Conservation (phyloP, 1,140 invertebrate species). For the Frieseomelitta varia region DNA sequence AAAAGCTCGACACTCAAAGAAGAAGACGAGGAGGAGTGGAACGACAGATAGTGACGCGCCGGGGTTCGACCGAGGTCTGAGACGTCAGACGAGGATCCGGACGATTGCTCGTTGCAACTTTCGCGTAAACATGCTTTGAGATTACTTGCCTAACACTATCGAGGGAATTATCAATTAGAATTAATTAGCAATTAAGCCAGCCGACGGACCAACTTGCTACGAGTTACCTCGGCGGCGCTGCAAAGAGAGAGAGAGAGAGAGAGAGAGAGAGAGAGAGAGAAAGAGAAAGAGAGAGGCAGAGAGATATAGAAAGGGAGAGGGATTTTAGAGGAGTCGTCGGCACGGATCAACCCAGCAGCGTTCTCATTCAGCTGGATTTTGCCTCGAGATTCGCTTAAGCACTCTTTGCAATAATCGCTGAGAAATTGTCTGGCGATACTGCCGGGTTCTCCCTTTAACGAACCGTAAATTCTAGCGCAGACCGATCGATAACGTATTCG, state of each 20-base stretch:
- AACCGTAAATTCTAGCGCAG: no score
- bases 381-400: conserved; percentile 26
- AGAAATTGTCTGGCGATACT: conserved; percentile 39
- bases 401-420: conserved; percentile 39
- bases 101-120: conserved; percentile 57
- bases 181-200: conserved; percentile 71
- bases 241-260: conserved; percentile 20
- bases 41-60: not conserved
- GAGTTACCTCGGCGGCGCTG: conserved; percentile 55
- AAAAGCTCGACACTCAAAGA: conserved; percentile 14
- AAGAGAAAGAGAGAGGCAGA: not conserved
- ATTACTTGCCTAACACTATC: conserved; percentile 63
- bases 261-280: not conserved
- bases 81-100: conserved; percentile 54
- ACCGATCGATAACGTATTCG: not conserved
- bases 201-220: conserved; percentile 62
- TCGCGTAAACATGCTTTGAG: conserved; percentile 66
- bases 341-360: conserved; percentile 29
- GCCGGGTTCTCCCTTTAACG: not conserved
- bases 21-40: not conserved
- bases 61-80: conserved; percentile 28
- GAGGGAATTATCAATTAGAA: conserved; percentile 71
- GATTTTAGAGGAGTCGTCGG: conserved; percentile 36
- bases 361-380: conserved; percentile 51
- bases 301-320: not conserved